Base-by-base conservation (phyloP, 2,113 vertebrate genomes). In the Eubucco bourcierii region DNA sequence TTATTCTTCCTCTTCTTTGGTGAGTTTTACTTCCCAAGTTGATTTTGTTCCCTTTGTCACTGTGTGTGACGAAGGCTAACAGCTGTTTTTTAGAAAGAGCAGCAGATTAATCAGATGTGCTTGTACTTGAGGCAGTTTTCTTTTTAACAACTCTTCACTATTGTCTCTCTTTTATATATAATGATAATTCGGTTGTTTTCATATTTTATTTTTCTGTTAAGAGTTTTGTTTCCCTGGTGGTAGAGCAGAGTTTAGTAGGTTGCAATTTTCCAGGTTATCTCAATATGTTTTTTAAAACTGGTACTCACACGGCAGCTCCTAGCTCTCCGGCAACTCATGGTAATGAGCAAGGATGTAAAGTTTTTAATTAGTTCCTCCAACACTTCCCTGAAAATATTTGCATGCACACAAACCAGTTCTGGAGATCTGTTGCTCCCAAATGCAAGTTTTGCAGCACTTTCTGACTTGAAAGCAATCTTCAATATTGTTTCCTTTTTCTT, bases 11-110 rank as follows among this genome's bases (percentile, higher is more conserved):
- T 93, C 81, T 55, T 95, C 82, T 93, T 77, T 91, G 82, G 85
- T 88, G 92, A 95, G 85, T 95, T 95, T 94, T 83, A 85, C 90
- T 95, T 95, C 92, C 90, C 90, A 53, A 88, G 76, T 83, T 85
- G 93, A 80, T 95, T 93, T 96, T 96, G 92, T 96, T 96, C 92
- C 82, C 82, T 95, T 96, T 95, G 93, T 96, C 85, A 44, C 65
- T 67, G 90, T 77, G 90, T 90, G 82, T 90, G 90, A 47, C 67
- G 90, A 95, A 71, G 47, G 47, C 88, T 91, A 91, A 95, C 93
- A 83, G 65, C 82, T 94, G 76, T 71, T 95, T 95, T 90, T 71
- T 12, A 91, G 80, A 88, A 91, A 21, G 56, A 91, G 65, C 73
- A 39, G 70, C 47, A 80, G 85, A 86, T 93, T 83, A 94, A 91